These are phyloP conservation scores for Cryptus armator DNA, from an alignment of 2,888 invertebrate genomes.

Conservation along the genomic window DNA sequence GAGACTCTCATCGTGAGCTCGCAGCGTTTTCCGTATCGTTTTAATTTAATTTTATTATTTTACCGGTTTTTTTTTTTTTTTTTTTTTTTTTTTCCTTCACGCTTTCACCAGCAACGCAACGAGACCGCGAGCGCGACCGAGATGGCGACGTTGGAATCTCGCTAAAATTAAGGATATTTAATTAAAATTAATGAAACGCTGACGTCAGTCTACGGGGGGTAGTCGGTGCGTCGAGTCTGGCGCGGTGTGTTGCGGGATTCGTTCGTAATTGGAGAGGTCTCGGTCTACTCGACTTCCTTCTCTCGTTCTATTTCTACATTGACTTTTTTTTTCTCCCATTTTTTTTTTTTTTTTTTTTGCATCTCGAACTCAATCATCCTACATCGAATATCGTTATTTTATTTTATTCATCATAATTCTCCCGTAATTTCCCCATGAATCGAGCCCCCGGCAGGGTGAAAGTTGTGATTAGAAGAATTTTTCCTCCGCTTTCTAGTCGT, in stretches of 20 bases:
- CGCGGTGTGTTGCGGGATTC: conserved; percentile 27
- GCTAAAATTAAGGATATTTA: conserved; percentile 80
- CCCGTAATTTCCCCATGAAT: background rate
- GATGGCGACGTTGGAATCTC: conserved; percentile 63
- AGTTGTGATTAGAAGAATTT: background rate
- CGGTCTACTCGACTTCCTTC: conserved; percentile 49
- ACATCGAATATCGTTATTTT: background rate
- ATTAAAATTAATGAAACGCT: conserved; percentile 83
- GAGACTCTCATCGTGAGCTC: background rate
- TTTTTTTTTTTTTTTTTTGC: conserved; percentile 42
- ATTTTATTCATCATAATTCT: background rate
- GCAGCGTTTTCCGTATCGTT: conserved; percentile 40
- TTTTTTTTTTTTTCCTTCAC: conserved; percentile 39
- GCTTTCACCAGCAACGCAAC: conserved; percentile 16
- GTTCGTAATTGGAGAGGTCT: conserved; percentile 79
- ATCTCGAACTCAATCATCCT: background rate
- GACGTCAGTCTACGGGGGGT: conserved; percentile 72
- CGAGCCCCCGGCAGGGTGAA: no score
- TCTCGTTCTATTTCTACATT: conserved; percentile 41
- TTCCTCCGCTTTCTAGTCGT: background rate
- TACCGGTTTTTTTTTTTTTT: conserved; percentile 34
- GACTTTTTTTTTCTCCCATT: conserved; percentile 52
- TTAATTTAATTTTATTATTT: conserved; percentile 16
- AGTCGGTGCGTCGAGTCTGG: conserved; percentile 43
- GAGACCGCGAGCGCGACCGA: conserved; percentile 54